Base-by-base conservation (phyloP, 2,888 invertebrate genomes). In the Rutpela maculata region DNA sequence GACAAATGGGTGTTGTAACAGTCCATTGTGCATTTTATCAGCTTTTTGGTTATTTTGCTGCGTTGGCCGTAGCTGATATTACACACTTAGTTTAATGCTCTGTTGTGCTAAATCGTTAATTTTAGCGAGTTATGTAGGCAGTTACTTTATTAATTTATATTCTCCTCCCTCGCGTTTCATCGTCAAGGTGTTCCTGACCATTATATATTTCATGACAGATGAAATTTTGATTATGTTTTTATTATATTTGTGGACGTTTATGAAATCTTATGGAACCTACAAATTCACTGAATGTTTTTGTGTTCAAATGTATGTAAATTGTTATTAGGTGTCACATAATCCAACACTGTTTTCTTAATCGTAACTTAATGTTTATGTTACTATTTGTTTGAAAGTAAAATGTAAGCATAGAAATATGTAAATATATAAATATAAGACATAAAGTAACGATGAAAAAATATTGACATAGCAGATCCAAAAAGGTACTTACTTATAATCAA, bases 1-100 rank as follows among this genome's bases (percentile, higher is more conserved):
- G 43, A 65, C 6, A 22, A 38, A 65, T 65, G 63, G 3, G 3
- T 15, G 18, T 18, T 65, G 63, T 43, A 65, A 43, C 50, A 65
- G 19, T 19, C 43, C 65, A 43, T 43, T 65, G 65, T 43, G 9
- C 18, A 38, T 50, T 43, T 43, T 18, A 11, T 15, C 15, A 50
- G n/a, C n/a, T 65, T 65, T 43, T 43, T 38, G 38, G 65, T 65
- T 65, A 65, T 22, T 43, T 18, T 10, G 63, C 12, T 38, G 31
- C 35, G n/a, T 17, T 38, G 38, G 18, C 12, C 11, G 18, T 43
- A 43, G 50, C 15, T 12, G 19, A 43, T 43, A 43, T 43, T 65
- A 43, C 43, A 65, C 43, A 43, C 19, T 38, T 43, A 65, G 22
- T 65, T 65, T 65, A 43, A 38, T 43, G 43, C 65, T 43, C 43